phyloP scores from a whole-genome alignment of 1,140 invertebrate genomes.

The Zaprionus africanus region DNA sequence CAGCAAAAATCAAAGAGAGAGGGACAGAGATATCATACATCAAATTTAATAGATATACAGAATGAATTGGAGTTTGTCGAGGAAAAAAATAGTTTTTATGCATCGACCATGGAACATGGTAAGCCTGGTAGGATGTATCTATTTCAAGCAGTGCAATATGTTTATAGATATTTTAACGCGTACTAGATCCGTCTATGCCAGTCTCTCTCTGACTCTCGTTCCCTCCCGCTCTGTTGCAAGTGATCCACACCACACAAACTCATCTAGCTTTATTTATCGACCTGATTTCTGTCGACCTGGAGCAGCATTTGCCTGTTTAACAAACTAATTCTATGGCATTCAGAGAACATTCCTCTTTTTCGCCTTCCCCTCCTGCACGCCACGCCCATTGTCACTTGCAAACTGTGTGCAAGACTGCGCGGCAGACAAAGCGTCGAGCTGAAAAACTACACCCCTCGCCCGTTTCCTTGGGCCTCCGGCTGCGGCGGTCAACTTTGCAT shows the following conservation, averaged over 20 bases:
- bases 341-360: neutral
- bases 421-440: conserved; percentile 30
- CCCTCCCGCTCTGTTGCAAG: neutral
- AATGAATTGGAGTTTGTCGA: too few relatives aligned
- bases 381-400: conserved; percentile 35
- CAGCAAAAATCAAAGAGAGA: too few relatives aligned
- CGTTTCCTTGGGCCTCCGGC: conserved; percentile 16
- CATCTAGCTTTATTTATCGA: neutral
- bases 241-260: neutral
- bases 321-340: conserved; percentile 23
- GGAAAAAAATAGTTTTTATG: too few relatives aligned
- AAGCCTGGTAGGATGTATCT: too few relatives aligned
- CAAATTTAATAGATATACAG: too few relatives aligned
- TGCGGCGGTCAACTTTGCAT: conserved; percentile 25
- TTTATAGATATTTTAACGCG: too few relatives aligned
- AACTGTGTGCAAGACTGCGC: conserved; percentile 31
- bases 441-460: conserved; percentile 22
- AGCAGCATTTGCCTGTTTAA: conserved; percentile 21
- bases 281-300: neutral
- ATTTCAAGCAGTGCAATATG: too few relatives aligned
- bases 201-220: too few relatives aligned
- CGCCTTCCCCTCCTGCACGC: neutral
- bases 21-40: too few relatives aligned
- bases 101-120: too few relatives aligned
- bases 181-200: too few relatives aligned